phyloP scores from a whole-genome alignment of 2,797 vertebrate genomes.

The Sebastes kiyomatsui region DNA sequence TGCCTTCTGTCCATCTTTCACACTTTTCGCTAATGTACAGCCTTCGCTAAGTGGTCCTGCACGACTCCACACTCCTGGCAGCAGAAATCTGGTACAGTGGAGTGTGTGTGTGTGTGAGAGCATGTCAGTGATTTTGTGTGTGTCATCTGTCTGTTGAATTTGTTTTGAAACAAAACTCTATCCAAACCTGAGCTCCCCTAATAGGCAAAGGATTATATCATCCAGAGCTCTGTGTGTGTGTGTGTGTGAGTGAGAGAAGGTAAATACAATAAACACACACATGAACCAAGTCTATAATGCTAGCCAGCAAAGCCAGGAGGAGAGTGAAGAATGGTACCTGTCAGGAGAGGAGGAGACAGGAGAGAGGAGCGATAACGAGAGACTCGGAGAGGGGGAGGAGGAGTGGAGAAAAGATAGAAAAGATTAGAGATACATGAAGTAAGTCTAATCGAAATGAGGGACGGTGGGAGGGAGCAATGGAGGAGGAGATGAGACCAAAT shows the following conservation, averaged over 20 bases:
- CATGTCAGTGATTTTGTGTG: background rate
- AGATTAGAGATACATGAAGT: conserved; percentile 68
- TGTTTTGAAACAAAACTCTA: conserved; percentile 45
- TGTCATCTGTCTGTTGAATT: conserved; percentile 17
- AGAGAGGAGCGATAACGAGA: conserved; percentile 62
- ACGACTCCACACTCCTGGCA: conserved; percentile 22
- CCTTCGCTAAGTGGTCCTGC: conserved; percentile 38
- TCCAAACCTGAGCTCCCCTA: conserved; percentile 51
- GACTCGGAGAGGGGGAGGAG: conserved; percentile 25
- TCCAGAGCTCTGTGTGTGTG: conserved; percentile 17
- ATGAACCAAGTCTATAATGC: background rate
- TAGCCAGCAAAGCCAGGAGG: conserved; percentile 36
- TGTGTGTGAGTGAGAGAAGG: background rate
- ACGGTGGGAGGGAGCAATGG: conserved; percentile 32
- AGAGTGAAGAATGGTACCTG: conserved; percentile 74
- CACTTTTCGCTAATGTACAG: conserved; percentile 37
- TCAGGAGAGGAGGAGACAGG: conserved; percentile 62
- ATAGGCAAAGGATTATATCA: conserved; percentile 56
- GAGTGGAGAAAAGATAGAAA: conserved; percentile 34
- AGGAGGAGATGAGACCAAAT: conserved; percentile 32
- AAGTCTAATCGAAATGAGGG: conserved; percentile 62
- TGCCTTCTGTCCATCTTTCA: conserved; percentile 35
- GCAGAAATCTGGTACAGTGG: background rate
- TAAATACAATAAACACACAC: background rate
- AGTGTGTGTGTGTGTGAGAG: background rate